Evolutionary conservation across 1,140 invertebrate species (phyloP).

Genomic region (Drosophila kohkoa): DNA sequence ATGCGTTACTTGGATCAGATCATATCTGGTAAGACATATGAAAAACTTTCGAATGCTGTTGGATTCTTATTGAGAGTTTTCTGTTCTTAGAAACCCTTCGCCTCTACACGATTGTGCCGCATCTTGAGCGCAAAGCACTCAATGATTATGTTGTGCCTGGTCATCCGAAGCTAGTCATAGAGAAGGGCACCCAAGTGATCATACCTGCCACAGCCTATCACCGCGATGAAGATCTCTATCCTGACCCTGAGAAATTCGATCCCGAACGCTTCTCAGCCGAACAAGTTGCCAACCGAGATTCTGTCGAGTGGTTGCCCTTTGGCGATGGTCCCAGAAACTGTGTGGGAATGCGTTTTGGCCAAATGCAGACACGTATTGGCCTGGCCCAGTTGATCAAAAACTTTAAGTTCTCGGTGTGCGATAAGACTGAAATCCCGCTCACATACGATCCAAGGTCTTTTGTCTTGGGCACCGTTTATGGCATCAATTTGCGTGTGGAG

Average conservation of each 20-base stretch:
- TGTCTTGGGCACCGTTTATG: constrained; percentile 45
- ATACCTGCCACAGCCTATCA: constrained; percentile 88
- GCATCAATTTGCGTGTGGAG: constrained; percentile 53
- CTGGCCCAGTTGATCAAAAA: constrained; percentile 80
- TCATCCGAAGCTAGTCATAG: constrained; percentile 86
- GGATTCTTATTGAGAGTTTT: constrained; percentile 38
- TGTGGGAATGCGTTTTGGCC: constrained; percentile 85
- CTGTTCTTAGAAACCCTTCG: constrained; percentile 87
- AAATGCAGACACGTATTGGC: constrained; percentile 84
- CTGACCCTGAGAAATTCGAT: constrained; percentile 86
- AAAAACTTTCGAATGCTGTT: not conserved
- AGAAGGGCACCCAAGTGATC: constrained; percentile 87
- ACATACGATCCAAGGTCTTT: constrained; percentile 41
- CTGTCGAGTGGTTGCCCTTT: constrained; percentile 87
- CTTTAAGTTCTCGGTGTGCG: constrained; percentile 67
- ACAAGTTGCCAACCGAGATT: constrained; percentile 82
- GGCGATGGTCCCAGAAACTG: constrained; percentile 87
- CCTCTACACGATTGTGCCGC: constrained; percentile 87
- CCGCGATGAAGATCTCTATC: constrained; percentile 86
- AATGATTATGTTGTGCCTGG: constrained; percentile 87
- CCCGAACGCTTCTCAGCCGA: constrained; percentile 86
- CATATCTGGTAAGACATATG: constrained; percentile 82
- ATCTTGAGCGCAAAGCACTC: constrained; percentile 86
- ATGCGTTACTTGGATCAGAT: constrained; percentile 86
- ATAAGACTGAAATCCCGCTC: constrained; percentile 59